A percentile compares a stretch with the other conserved stretches of the same genome.
phyloP scores from a whole-genome alignment of 2,113 vertebrate genomes.

The Campylomormyrus tamandua region DNA sequence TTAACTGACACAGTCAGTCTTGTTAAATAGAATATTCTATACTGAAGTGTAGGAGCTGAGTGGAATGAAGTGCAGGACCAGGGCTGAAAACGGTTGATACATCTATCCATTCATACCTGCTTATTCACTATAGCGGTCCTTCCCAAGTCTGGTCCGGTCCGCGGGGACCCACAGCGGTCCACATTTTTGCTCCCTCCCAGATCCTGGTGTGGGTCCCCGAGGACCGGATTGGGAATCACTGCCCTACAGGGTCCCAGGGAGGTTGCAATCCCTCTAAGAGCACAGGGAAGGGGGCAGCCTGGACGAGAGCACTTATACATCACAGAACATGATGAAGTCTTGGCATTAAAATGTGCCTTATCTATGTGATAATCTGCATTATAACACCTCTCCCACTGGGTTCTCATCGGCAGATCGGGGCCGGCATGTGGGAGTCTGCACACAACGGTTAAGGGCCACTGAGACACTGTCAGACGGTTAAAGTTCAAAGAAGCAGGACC shows the following conservation, averaged over 20 bases:
- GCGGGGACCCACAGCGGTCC: too few relatives aligned
- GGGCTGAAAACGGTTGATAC: neutral
- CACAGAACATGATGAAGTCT: neutral
- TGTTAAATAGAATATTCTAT: neutral
- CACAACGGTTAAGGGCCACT: neutral
- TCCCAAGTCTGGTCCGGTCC: too few relatives aligned
- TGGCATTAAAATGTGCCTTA: constrained; percentile 1
- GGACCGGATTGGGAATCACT: too few relatives aligned
- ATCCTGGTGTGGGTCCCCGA: too few relatives aligned
- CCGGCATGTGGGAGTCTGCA: neutral
- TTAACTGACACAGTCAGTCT: neutral
- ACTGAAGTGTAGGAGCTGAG: neutral
- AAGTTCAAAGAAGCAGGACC: neutral
- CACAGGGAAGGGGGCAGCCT: neutral
- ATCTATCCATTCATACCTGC: neutral
- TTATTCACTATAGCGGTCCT: neutral
- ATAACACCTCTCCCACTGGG: neutral
- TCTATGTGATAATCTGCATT: neutral
- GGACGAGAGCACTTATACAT: neutral
- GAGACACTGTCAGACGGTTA: neutral
- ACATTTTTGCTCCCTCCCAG: too few relatives aligned
- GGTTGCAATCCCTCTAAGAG: neutral
- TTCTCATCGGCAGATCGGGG: neutral
- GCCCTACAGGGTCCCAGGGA: neutral
- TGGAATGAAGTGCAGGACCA: neutral